These are phyloP conservation scores for Odontocolon sp. DNA, from an alignment of 2,888 invertebrate genomes.

Conservation along the genomic window DNA sequence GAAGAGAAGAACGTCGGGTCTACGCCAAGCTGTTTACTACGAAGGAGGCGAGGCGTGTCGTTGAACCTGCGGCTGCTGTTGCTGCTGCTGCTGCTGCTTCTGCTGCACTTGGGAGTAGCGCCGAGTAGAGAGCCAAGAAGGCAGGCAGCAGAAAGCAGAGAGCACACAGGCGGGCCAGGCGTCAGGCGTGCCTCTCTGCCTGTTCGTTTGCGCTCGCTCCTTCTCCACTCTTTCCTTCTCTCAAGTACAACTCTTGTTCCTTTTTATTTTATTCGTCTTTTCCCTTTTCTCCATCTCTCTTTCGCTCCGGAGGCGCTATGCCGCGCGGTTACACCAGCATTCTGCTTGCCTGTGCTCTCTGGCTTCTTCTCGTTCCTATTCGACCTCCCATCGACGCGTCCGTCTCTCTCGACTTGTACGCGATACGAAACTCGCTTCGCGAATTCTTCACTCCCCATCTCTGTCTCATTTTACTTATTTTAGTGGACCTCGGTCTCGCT, in stretches of 20 bases:
- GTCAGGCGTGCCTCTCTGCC: conserved; percentile 68
- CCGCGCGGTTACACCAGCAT: not conserved
- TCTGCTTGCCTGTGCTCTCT: conserved; percentile 14
- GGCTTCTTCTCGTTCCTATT: conserved; percentile 21
- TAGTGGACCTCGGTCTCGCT: too few species aligned
- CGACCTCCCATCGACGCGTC: conserved; percentile 43
- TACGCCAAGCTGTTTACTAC: conserved; percentile 79
- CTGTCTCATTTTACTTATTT: too few species aligned
- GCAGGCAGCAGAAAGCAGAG: conserved; percentile 65
- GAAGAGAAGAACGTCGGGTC: conserved; percentile 74
- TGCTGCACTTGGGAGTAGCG: conserved; percentile 49
- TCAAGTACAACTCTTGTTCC: conserved; percentile 57
- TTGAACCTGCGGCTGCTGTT: conserved; percentile 74
- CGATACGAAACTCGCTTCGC: not conserved
- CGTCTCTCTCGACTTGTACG: conserved; percentile 45
- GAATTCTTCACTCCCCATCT: conserved; percentile 13
- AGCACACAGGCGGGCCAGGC: conserved; percentile 64
- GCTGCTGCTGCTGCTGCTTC: conserved; percentile 46
- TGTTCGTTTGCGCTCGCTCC: conserved; percentile 54
- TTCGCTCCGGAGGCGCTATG: conserved; percentile 6
- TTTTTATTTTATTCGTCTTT: conserved; percentile 47
- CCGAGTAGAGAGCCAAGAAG: conserved; percentile 65
- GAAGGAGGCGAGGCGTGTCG: conserved; percentile 79
- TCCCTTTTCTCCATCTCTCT: conserved; percentile 14
- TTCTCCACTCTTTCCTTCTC: conserved; percentile 60